Evolutionary conservation across 2,888 invertebrate species (phyloP), one percentile per base, ranked within the genome.

Genomic region (Hirtodrosophila alboralis): DNA sequence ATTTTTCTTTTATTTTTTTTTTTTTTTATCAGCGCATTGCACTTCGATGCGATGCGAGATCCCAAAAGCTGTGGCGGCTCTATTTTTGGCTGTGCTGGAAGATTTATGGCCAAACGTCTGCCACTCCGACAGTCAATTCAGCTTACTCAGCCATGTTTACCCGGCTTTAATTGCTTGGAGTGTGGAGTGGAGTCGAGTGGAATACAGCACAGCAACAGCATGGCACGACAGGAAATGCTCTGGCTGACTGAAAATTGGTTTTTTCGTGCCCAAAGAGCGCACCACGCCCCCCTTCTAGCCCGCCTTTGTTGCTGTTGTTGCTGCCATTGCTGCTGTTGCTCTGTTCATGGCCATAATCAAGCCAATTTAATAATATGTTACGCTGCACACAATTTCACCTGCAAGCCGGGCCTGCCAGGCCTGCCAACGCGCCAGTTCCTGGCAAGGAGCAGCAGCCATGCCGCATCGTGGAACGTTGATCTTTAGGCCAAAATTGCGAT

Each of bases 361-460:
- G 83, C 56, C 83, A 78, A 85, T 83, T 85, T 79, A 79, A 79
- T 79, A 79, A 79, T 72, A 79, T 64, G 79, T 85, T 79, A 75
- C 83, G 79, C 75, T 79, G 85, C 75, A 60, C 83, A 85, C 79
- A 83, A 85, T 78, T 79, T 79, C 79, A 85, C 85, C 79, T 79
- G 79, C 79, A 65, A 76, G 63, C 53, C 14, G 48, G 6, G 10
- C 23, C 26, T 9, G 28, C 16, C 37, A 28, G 18, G 18, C 44
- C 26, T 34, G 12, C 36, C 27, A 26, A 9, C n/a, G 8, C 8
- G 23, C 8, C 23, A 23, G 23, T 23, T 23, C 27, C 38, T 8
- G 16, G 13, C 31, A 47, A 6, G 10, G 33, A 27, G 21, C 7
- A 14, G 23, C 38, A 13, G 53, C 38, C n/a, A n/a, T n/a, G 4